Evolutionary conservation across 1,140 invertebrate species (phyloP).

Genomic region (Oryctes rhinoceros): DNA sequence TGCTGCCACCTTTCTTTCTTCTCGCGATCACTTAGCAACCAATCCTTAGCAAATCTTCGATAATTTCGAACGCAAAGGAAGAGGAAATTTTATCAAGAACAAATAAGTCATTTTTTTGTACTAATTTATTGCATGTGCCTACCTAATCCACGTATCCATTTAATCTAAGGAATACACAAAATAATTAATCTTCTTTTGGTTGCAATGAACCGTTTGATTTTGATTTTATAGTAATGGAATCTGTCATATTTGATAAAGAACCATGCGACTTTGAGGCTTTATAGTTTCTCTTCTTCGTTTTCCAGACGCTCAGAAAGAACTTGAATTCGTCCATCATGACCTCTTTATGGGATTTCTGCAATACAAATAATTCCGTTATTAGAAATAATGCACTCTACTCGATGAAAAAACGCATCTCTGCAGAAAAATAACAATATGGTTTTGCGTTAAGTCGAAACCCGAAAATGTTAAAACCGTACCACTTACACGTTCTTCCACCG

Average conservation of each 20-base stretch:
- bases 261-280: not conserved
- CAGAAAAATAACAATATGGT: no score
- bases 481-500: slow-evolving; percentile 77
- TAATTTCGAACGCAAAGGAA: no score
- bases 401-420: no score
- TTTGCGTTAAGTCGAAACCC: not conserved
- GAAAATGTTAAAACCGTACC: not conserved
- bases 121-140: no score
- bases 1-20: no score
- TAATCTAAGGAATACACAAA: not conserved
- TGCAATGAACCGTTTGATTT: not conserved
- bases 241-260: not conserved
- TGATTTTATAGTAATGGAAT: not conserved
- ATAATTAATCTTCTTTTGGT: not conserved
- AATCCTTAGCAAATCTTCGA: no score
- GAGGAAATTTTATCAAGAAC: no score
- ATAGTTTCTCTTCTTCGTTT: slow-evolving; percentile 64
- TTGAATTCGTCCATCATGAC: slow-evolving; percentile 71
- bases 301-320: slow-evolving; percentile 72
- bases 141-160: no score
- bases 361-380: slow-evolving; percentile 39
- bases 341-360: slow-evolving; percentile 69
- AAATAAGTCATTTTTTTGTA: no score
- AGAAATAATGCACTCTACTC: not conserved
- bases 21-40: no score